Base-by-base conservation (phyloP, 2,113 vertebrate genomes). In the Cochlearius cochlearius region DNA sequence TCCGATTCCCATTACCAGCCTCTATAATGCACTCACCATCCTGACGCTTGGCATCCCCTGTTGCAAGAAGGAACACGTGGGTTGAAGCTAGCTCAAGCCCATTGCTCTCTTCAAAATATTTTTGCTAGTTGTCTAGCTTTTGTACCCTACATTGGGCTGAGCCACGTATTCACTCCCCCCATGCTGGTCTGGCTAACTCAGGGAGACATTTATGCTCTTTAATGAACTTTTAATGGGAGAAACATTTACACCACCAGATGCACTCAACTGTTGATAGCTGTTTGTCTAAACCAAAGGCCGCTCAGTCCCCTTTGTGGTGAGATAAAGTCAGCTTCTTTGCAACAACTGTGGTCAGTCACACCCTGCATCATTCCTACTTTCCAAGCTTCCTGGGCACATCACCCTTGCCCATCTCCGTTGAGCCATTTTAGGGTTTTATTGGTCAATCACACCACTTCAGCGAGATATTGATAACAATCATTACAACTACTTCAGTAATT, bases 11-110 rank as follows among this genome's bases (percentile, higher is more conserved):
- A 20, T 14, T 76, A 45, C 10, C 1, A 2, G 21, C 45, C 16
- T 52, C 17, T 21, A 5, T 69, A 29, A 27, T 2, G 17, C 56
- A 36, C 41, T 58, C 2, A 0, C n/a, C 18, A 41, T 41, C 26
- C 19, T 1, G 3, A 62, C 2, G 5, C 23, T 47, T 8, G 14
- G 15, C 38, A 50, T 29, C 7, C 9, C 6, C 15, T 64, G 34
- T 11, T 1, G 2, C 56, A 60, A 39, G 47, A 60, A 60, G 21
- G 21, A 62, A 38, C 9, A 29, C 0, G 0, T 9, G 12, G 5
- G 45, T 29, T 52, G 50, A 53, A 75, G 34, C 9, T 52, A 73
- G 36, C 59, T 86, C 29, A 59, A 76, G 32, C 6, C 41, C 22
- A 23, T 27, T 79, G 8, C 12, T 67, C 7, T 63, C 26, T 43